Evolutionary conservation across 2,113 vertebrate genomes (phyloP).

Genomic region (Nyctereutes procyonoides): DNA sequence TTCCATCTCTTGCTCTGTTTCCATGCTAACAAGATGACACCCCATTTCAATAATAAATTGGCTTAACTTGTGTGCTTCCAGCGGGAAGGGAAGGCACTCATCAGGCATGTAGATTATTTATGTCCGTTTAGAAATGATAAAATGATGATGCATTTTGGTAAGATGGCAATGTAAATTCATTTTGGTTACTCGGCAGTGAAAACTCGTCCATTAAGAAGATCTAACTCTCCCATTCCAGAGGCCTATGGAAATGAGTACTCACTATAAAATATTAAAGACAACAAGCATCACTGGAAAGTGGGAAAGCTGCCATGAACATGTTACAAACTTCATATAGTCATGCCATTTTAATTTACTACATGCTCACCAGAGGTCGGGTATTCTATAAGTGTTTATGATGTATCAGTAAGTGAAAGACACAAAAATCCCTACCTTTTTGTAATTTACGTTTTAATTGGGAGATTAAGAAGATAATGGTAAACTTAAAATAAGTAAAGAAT

Average conservation of each 20-base stretch:
- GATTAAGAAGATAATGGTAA: background rate
- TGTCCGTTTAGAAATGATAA: background rate
- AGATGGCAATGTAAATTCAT: background rate
- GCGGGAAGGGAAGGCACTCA: background rate
- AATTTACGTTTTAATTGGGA: background rate
- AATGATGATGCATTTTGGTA: background rate
- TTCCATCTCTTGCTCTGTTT: background rate
- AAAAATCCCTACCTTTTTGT: background rate
- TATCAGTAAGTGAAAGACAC: background rate
- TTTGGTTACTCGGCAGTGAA: background rate
- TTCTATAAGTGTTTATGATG: background rate
- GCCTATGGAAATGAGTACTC: background rate
- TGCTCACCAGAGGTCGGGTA: background rate
- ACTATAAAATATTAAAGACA: constrained; percentile 25
- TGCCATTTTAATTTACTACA: background rate
- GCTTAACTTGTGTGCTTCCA: background rate
- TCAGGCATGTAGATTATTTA: background rate
- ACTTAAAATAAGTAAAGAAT: background rate
- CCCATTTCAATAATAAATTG: background rate
- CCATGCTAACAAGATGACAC: background rate
- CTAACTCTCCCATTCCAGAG: background rate
- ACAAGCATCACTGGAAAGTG: background rate
- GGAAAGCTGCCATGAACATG: background rate
- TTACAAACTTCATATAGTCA: background rate
- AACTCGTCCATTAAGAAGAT: background rate